Evolutionary conservation across 2,797 vertebrate genomes (phyloP).

Genomic region (Urosaurus nigricauda): DNA sequence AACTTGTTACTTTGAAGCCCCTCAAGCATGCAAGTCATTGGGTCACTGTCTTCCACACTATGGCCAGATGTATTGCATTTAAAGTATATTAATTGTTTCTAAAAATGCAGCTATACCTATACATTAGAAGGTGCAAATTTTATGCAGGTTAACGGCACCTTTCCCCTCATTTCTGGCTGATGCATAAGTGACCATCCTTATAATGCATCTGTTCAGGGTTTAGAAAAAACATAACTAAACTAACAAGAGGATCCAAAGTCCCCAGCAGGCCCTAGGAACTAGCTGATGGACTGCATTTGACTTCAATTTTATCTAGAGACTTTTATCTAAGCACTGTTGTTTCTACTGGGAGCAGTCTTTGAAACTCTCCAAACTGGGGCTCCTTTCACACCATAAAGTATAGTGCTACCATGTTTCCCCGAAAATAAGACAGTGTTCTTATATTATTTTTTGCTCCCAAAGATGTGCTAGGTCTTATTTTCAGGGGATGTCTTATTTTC

Average conservation of each 20-base stretch:
- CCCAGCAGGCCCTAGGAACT: too few species aligned
- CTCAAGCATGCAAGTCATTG: neutral
- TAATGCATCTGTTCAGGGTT: too few species aligned
- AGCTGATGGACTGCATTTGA: too few species aligned
- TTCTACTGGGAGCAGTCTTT: neutral
- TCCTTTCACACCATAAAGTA: too few species aligned
- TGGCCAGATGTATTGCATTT: neutral
- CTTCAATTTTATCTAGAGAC: neutral
- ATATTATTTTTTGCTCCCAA: too few species aligned
- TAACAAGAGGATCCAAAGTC: neutral
- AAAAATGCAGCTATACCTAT: neutral
- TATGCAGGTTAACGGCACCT: neutral
- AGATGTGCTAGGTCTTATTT: too few species aligned
- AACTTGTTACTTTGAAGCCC: neutral
- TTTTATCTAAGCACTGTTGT: neutral
- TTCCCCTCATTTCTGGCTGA: neutral
- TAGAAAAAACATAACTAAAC: neutral
- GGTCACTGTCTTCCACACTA: neutral
- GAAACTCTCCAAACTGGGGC: neutral
- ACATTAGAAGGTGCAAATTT: neutral
- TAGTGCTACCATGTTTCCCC: too few species aligned
- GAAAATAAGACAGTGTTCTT: too few species aligned
- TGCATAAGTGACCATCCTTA: too few species aligned
- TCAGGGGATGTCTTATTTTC: too few species aligned
- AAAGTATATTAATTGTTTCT: neutral